phyloP scores from a whole-genome alignment of 2,888 invertebrate genomes.

The Pimpla rufipes region DNA sequence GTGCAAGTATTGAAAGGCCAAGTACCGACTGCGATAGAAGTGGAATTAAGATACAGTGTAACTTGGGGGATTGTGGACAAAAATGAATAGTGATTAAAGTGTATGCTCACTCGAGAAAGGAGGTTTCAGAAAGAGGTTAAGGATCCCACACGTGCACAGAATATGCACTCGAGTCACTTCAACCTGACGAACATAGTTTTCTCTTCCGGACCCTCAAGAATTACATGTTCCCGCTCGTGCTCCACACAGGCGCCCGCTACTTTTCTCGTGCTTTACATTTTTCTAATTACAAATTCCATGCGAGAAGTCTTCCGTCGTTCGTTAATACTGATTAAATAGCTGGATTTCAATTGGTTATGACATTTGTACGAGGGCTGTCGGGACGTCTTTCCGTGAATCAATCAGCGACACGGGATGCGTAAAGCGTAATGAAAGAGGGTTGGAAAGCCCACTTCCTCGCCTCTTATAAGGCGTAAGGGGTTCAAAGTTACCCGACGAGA shows the following conservation, averaged over 20 bases:
- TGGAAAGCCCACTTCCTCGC: not conserved
- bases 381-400: conserved; percentile 26
- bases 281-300: not conserved
- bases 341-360: conserved; percentile 26
- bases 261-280: not conserved
- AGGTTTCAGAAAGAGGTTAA: not conserved
- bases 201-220: not conserved
- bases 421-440: conserved; percentile 1
- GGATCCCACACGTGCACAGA: not conserved
- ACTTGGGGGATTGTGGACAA: conserved; percentile 4
- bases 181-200: conserved; percentile 1
- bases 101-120: not conserved
- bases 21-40: not conserved
- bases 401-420: conserved; percentile 9
- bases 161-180: conserved; percentile 18
- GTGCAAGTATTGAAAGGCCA: not conserved
- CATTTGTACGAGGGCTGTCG: conserved; percentile 2
- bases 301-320: not conserved
- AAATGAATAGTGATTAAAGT: conserved; percentile 24
- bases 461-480: conserved; percentile 22
- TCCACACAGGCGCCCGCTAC: not conserved
- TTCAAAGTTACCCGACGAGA: conserved; percentile 51
- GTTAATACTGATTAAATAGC: not conserved
- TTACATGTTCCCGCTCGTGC: not conserved
- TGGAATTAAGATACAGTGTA: not conserved